These are phyloP conservation scores for Oreortyx pictus DNA, from an alignment of 2,797 vertebrate genomes.

Conservation along the genomic window DNA sequence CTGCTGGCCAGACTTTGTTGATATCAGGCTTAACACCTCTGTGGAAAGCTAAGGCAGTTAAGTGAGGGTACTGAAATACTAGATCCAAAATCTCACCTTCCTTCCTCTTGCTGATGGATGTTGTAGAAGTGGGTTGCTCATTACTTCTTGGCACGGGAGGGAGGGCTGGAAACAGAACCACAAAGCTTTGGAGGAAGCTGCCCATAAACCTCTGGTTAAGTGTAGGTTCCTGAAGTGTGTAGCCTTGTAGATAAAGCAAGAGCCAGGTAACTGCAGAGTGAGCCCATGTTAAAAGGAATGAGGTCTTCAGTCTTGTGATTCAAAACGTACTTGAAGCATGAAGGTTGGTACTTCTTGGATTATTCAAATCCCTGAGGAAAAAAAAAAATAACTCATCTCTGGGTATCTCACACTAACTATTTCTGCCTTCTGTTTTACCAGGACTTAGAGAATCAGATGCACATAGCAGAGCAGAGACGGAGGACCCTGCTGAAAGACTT, in stretches of 20 bases:
- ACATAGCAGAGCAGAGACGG: constrained; percentile 97
- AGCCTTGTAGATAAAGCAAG: neutral
- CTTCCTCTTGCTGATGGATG: neutral
- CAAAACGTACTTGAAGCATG: neutral
- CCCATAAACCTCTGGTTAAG: neutral
- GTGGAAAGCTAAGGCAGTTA: neutral
- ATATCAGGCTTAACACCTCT: neutral
- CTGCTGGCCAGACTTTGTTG: neutral
- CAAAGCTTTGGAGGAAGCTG: neutral
- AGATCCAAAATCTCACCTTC: neutral
- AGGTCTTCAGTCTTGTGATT: neutral
- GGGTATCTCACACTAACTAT: neutral
- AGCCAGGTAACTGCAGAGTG: neutral
- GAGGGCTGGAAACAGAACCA: neutral
- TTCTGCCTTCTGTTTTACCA: constrained; percentile 69
- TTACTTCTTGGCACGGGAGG: neutral
- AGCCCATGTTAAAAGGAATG: neutral
- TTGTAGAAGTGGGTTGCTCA: neutral
- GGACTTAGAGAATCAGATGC: constrained; percentile 99
- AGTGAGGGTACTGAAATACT: neutral
- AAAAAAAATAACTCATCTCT: neutral
- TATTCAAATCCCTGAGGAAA: neutral
- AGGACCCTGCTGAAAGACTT: constrained; percentile 99
- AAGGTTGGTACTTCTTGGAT: neutral
- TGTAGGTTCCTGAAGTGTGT: neutral